Percentiles rank a stretch among this genome's conserved stretches.
These are phyloP conservation scores for Onchidella celtica DNA, from an alignment of 2,888 invertebrate genomes.

Conservation along the genomic window DNA sequence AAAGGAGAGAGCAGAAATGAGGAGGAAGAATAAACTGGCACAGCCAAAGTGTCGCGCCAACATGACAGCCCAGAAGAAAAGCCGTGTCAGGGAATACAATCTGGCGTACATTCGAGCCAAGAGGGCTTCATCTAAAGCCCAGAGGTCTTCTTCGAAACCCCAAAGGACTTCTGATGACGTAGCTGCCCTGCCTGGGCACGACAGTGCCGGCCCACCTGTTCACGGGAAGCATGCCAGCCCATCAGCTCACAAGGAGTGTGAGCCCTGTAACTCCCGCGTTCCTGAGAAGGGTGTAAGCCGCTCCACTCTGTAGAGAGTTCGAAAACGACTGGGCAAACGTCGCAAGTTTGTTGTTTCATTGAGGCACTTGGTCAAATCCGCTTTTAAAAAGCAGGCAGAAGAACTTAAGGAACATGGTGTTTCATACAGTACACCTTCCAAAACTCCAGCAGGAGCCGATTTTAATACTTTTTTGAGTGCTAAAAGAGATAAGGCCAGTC, in stretches of 20 bases:
- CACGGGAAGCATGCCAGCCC: not conserved
- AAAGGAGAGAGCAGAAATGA: not conserved
- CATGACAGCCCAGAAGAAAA: not conserved
- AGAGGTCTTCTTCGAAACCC: too few species aligned
- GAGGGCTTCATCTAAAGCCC: not conserved
- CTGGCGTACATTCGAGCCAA: not conserved
- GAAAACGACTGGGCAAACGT: not conserved
- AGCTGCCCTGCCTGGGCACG: not conserved
- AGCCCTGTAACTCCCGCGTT: too few species aligned
- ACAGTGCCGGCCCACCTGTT: not conserved
- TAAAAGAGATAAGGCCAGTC: not conserved
- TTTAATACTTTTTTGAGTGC: not conserved
- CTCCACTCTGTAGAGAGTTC: not conserved
- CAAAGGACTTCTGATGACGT: not conserved
- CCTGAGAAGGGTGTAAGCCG: not conserved
- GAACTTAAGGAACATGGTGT: not conserved
- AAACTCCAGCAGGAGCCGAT: not conserved
- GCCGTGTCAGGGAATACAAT: not conserved
- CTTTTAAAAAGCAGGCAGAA: not conserved
- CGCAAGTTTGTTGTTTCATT: not conserved
- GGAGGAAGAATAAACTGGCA: not conserved
- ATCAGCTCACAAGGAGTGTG: not conserved
- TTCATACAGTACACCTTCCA: not conserved
- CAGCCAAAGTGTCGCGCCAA: conserved; percentile 2
- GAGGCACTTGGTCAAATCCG: not conserved